Base-by-base conservation (phyloP, 2,113 vertebrate species). In the Cheilinus undulatus region DNA sequence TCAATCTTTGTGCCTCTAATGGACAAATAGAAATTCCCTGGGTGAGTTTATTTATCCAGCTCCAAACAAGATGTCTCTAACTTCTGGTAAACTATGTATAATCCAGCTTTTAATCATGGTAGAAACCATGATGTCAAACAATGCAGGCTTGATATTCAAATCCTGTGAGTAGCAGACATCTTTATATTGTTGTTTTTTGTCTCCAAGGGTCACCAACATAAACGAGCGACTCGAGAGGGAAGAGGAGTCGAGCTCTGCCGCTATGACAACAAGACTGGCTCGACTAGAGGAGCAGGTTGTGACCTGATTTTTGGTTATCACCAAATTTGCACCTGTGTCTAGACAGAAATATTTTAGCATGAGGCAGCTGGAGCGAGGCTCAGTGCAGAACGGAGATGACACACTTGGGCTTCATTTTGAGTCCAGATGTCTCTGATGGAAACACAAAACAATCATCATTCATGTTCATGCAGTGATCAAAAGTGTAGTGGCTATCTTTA, bases 281-380 rank as follows among this genome's bases (percentile, higher is more conserved):
- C 90, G 88, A 67, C 88, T 99, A 57, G 97, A 98, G 89, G 93
- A 96, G 20, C 97, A 99, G 97, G 98, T 99, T 63, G 38, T 77
- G 34, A 66, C 45, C 72, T 67, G 11, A 7, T 71, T 71, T 65
- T 63, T 40, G 20, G 19, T 51, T 23, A 56, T 38, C 13, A 19
- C 40, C 50, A 10, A 56, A 42, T 50, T 75, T 38, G 52, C 46
- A 66, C 62, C 32, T 65, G 38, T 12, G 43, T 51, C 28, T 67
- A 42, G 12, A 45, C 19, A 58, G 5, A 42, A 20, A 51, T 64
- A 45, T n/a, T 45, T 60, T 24, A 19, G 62, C 19, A 1, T 48
- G 38, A 12, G 34, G 12, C 34, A 34, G 63, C 40, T 4, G 17
- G 11, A 59, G 61, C 1, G 5, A 42, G n/a, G 10, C 40, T 5